Conservation (phyloP, 2,113 vertebrate species). For the Sisor rabdophorus region DNA sequence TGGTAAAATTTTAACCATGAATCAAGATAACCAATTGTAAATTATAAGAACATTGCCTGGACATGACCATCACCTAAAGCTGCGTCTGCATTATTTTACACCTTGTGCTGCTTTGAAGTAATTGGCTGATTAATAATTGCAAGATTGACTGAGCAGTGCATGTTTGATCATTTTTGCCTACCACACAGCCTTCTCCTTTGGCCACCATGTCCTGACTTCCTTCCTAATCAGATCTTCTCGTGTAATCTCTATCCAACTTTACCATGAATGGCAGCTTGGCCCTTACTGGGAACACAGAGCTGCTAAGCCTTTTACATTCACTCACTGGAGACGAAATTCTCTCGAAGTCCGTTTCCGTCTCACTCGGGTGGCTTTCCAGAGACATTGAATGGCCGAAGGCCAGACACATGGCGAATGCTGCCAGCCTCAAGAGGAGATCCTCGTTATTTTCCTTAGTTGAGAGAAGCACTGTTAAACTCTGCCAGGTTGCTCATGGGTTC, state of each 20-base stretch:
- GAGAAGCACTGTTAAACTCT: constrained; percentile 41
- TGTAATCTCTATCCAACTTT: constrained; percentile 34
- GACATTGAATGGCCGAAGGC: constrained; percentile 13
- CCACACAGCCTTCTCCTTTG: background rate
- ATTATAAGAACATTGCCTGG: background rate
- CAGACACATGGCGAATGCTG: constrained; percentile 28
- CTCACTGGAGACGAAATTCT: constrained; percentile 50
- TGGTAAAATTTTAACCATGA: too few species aligned
- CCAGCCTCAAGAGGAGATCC: constrained; percentile 40
- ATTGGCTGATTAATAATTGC: constrained; percentile 6
- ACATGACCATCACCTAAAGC: background rate
- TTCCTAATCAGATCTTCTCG: constrained; percentile 37
- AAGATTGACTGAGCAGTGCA: background rate
- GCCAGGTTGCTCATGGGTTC: constrained; percentile 42
- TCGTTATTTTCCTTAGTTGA: constrained; percentile 44
- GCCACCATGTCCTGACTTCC: constrained; percentile 24
- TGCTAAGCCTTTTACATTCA: constrained; percentile 23
- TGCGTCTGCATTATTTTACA: background rate
- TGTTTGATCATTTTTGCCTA: background rate
- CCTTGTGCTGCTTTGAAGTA: background rate
- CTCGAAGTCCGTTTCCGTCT: constrained; percentile 30
- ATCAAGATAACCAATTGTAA: too few species aligned
- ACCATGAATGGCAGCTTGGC: constrained; percentile 29
- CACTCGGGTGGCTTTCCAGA: constrained; percentile 35
- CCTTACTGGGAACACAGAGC: constrained; percentile 41